phyloP scores from a whole-genome alignment of 2,797 vertebrate genomes.

The Podarcis siculus region DNA sequence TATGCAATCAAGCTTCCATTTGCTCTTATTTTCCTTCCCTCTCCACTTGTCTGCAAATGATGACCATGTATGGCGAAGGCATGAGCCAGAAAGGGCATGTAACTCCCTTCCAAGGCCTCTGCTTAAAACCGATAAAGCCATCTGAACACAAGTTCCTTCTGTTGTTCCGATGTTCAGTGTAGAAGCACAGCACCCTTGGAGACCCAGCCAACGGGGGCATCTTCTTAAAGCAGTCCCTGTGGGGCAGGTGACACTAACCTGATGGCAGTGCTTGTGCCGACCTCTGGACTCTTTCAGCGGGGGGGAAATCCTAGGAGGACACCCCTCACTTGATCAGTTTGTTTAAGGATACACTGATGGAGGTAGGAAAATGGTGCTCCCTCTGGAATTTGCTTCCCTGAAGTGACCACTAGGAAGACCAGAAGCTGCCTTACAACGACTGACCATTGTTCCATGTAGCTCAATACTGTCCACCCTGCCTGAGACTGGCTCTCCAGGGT shows the following conservation, averaged over 20 bases:
- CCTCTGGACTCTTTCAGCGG: neutral
- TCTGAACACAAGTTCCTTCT: neutral
- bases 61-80: constrained; percentile 34
- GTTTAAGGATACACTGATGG: neutral
- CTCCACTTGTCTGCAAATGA: neutral
- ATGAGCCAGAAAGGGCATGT: neutral
- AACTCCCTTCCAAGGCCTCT: neutral
- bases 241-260: neutral
- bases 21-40: neutral
- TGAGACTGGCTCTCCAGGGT: no score
- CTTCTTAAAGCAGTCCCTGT: neutral
- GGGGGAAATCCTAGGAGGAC: neutral
- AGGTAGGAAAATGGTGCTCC: neutral
- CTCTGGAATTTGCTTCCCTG: neutral
- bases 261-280: no score
- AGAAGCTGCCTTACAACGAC: no score
- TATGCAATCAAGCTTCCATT: neutral
- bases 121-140: neutral
- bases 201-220: neutral
- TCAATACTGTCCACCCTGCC: no score
- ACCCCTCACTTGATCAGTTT: neutral
- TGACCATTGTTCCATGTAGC: no score
- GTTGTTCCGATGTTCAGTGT: neutral
- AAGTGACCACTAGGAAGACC: neutral
- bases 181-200: neutral